Base-by-base conservation (phyloP, 2,797 vertebrate species). In the Pipistrellus pygmaeus region DNA sequence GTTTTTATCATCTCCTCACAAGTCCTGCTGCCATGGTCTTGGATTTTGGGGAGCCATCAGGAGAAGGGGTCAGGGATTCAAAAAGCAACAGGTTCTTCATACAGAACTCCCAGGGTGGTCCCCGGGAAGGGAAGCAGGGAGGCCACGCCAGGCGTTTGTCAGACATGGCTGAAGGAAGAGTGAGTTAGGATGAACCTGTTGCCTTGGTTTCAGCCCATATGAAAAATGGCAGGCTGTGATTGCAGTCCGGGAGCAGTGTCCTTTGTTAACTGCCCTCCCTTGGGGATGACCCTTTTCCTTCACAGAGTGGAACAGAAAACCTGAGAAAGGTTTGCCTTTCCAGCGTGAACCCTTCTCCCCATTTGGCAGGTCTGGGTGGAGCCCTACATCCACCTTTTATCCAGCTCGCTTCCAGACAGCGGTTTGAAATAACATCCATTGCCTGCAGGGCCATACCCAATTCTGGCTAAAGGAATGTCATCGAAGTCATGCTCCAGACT, bases 341-440 rank as follows among this genome's bases (percentile, higher is more conserved):
- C 68, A 71, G 38, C 38, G 23, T 7, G 73, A 93, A 64, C 44
- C 25, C 69, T 89, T 91, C 71, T 38, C 81, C 62, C 75, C 15
- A 4, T 81, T 69, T 86, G 88, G 87, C 92, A 95, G 66, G 90
- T 85, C 82, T 55, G n/a, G 18, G 25, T 51, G 60, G 86, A 89
- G 81, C n/a, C 84, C 90, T 41, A 53, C 82, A 41, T 38, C 82
- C 73, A 85, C 89, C 85, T 78, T 93, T 93, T 44, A 94, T 80
- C 81, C 90, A 46, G 51, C 73, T 57, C 32, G 84, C 78, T 93
- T 93, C 91, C 93, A 95, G 90, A 93, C 69, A 85, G 90, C 38
- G 57, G 96, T 96, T 96, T 97, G 94, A 97, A 96, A 96, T 97
- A 96, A 96, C 96, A 97, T 93, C 96, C 88, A 86, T 46, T 32